Base-by-base conservation (phyloP, 53 echinoderm and acorn worm genomes). In the Holothuria leucospilota region DNA sequence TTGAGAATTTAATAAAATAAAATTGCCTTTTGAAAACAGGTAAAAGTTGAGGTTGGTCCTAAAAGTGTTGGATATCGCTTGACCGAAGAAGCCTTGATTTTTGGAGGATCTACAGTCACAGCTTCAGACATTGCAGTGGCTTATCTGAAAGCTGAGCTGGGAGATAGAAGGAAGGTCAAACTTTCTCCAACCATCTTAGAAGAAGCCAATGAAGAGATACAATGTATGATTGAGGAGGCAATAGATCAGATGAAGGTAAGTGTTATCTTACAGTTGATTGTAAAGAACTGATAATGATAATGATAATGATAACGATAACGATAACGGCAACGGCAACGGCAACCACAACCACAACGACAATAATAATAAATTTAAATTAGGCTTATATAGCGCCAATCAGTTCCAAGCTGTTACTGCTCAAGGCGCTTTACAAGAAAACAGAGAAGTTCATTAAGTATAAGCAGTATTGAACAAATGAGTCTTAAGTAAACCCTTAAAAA, bases 231-330 rank as follows among this genome's bases (percentile, higher is more conserved):
- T 20, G 96, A 94, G 69, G 91, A 93, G 39, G 78, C 92, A 29
- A 89, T 96, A 42, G 96, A 96, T 90, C 93, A 88, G 52, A 84
- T 96, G 58, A 96, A 96, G 89, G 96, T 94, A 72, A 64, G 96
- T 62, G 61, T 16, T 65, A 20, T 42, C 39, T 75, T 20, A 2
- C 56, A 46, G 56, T 16, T 56, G 2, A 18, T 16, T 56, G 0
- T 40, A 7, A 40, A 40, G 40, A 40, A n/a, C n/a, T n/a, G n/a
- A n/a, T n/a, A n/a, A n/a, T n/a, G n/a, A n/a, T n/a, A n/a, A n/a
- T n/a, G n/a, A n/a, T n/a, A n/a, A n/a, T n/a, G n/a, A n/a, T n/a
- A n/a, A n/a, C n/a, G n/a, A n/a, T n/a, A n/a, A n/a, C n/a, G n/a
- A n/a, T n/a, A n/a, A n/a, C n/a, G n/a, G n/a, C n/a, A n/a, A n/a